Conservation (phyloP, 1,140 invertebrate species). For the Calycopis cecrops region DNA sequence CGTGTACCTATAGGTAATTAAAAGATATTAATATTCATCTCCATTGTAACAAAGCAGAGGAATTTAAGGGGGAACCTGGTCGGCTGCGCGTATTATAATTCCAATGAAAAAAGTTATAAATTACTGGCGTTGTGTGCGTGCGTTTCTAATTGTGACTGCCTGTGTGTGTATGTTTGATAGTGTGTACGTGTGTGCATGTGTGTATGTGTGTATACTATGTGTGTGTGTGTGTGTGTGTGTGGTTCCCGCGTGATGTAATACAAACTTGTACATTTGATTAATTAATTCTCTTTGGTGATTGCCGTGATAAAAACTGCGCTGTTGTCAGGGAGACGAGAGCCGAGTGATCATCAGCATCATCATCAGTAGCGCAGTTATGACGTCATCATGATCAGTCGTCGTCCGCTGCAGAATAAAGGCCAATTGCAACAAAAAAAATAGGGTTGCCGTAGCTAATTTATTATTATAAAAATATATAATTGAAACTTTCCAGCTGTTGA, state of each 20-base stretch:
- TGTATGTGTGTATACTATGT: background rate
- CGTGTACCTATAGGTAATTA: background rate
- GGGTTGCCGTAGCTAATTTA: too few relatives aligned
- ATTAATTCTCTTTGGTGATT: slow-evolving; percentile 5
- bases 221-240: background rate
- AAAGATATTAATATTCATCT: slow-evolving; percentile 4
- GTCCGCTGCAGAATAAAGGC: too few relatives aligned
- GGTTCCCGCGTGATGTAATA: background rate
- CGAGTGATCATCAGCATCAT: background rate
- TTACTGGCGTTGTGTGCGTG: background rate
- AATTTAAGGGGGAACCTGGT: background rate
- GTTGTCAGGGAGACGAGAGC: background rate
- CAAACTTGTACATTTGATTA: slow-evolving; percentile 3
- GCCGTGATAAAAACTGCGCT: background rate
- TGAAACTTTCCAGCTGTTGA: too few relatives aligned
- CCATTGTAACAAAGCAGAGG: background rate
- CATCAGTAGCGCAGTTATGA: too few relatives aligned
- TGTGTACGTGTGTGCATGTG: background rate
- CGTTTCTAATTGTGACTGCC: background rate
- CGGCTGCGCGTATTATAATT: background rate
- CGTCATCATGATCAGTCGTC: too few relatives aligned
- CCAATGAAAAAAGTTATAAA: slow-evolving; percentile 4
- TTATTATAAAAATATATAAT: too few relatives aligned
- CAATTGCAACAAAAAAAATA: background rate
- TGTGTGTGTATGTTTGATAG: background rate